Evolutionary conservation across 2,797 vertebrate genomes (phyloP).

Genomic region (Scyliorhinus canicula): DNA sequence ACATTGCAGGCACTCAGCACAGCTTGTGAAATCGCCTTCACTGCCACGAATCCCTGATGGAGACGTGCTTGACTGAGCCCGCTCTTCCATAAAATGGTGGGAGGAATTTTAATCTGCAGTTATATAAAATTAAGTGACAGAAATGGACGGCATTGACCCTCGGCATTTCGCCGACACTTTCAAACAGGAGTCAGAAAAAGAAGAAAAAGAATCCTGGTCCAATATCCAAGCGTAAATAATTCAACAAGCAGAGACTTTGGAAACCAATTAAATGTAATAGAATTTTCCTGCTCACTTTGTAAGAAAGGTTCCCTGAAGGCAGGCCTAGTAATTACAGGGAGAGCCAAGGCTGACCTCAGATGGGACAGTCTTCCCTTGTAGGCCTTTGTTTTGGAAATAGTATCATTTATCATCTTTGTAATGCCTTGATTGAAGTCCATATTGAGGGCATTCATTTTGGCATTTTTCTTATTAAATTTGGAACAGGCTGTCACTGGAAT

Average conservation of each 20-base stretch:
- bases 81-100: background rate
- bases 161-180: constrained; percentile 41
- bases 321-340: constrained; percentile 42
- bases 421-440: constrained; percentile 26
- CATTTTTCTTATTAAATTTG: constrained; percentile 36
- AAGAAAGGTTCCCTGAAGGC: constrained; percentile 41
- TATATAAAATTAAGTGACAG: background rate
- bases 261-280: constrained; percentile 48
- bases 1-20: background rate
- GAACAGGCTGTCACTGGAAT: background rate
- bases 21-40: background rate
- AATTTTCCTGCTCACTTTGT: constrained; percentile 39
- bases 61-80: too few relatives aligned
- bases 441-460: constrained; percentile 35
- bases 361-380: constrained; percentile 41
- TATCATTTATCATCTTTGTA: constrained; percentile 37
- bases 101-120: background rate
- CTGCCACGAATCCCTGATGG: background rate
- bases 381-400: constrained; percentile 43
- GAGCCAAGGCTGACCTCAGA: constrained; percentile 41
- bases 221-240: constrained; percentile 46
- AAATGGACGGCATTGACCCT: background rate
- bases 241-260: constrained; percentile 42
- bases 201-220: constrained; percentile 39
- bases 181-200: constrained; percentile 43